Evolutionary conservation across 2,113 vertebrate species (phyloP), one percentile per base, ranked within the genome.

Genomic region (Hydrolagus affinis): DNA sequence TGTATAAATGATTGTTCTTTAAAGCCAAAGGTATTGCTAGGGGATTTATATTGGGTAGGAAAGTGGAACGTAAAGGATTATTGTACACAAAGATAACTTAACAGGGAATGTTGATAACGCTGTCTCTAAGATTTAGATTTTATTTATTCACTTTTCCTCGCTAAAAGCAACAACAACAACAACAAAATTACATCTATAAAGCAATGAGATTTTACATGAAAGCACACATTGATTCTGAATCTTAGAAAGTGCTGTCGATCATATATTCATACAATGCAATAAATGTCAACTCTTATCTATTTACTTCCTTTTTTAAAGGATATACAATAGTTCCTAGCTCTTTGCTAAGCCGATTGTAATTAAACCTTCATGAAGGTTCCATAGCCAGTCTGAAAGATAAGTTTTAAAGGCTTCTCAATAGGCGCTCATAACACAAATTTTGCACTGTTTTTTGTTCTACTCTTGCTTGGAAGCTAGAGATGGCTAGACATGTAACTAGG

Each of bases 21-120:
- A 78, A 60, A 28, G 23, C 4, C 14, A 64, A 25, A 62, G n/a
- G 64, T 11, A 59, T 15, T 28, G 28, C 17, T 12, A 62, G 28
- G 59, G 25, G 23, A 80, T 56, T 44, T n/a, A 75, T 64, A 25
- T 64, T 64, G 12, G 23, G 76, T 25, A 80, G 23, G 23, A 12
- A 64, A 80, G 60, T 64, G 7, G 12, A 64, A 64, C 3, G 59
- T 12, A 28, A 12, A 6, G 59, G 59, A 30, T 60, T 9, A 15
- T 14, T 28, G 25, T 64, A 80, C 64, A 64, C 28, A 59, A 64
- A 80, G 64, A 66, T 14, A 80, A 80, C 64, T 14, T 80, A 80
- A 64, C 60, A 30, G 60, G 8, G 14, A 17, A 2, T 30, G 4
- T 17, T 80, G 64, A 80, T 44, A 64, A 64, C 64, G 77, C 25